Percentiles rank a stretch among this genome's conserved stretches.
Evolutionary conservation across 2,888 invertebrate species (phyloP).

Genomic region (Pterobdella sp.): DNA sequence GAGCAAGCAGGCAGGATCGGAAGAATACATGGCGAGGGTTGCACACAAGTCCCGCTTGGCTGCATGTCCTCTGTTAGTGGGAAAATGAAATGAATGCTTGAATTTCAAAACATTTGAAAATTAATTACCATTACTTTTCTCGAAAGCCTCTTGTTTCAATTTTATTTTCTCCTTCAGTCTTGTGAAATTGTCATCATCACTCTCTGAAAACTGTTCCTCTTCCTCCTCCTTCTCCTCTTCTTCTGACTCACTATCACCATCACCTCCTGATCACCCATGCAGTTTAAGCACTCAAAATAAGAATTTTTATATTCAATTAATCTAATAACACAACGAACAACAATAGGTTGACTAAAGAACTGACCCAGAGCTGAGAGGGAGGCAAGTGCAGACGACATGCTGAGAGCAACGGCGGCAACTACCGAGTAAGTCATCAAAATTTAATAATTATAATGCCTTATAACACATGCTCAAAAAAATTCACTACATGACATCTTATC

Average conservation of each 20-base stretch:
- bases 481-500: too few relatives aligned
- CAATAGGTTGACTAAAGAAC: slow-evolving; percentile 51
- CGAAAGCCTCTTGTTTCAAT: slow-evolving; percentile 4
- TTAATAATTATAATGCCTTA: slow-evolving; percentile 36
- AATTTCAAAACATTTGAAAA: too few relatives aligned
- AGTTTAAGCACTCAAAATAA: background rate
- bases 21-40: background rate
- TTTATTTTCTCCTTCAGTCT: background rate
- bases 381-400: slow-evolving; percentile 76
- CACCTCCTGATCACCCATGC: background rate
- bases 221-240: slow-evolving; percentile 21
- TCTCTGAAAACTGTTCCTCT: slow-evolving; percentile 13
- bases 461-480: slow-evolving; percentile 6
- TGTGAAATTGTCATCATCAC: background rate
- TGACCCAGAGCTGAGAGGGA: slow-evolving; percentile 86
- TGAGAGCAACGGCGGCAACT: slow-evolving; percentile 62
- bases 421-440: slow-evolving; percentile 37
- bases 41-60: too few relatives aligned
- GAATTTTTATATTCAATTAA: background rate
- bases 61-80: too few relatives aligned
- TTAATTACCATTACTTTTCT: too few relatives aligned
- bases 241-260: background rate
- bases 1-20: background rate
- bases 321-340: background rate
- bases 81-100: too few relatives aligned